Evolutionary conservation across 2,113 vertebrate genomes (phyloP).

Genomic region (Eretmochelys imbricata): DNA sequence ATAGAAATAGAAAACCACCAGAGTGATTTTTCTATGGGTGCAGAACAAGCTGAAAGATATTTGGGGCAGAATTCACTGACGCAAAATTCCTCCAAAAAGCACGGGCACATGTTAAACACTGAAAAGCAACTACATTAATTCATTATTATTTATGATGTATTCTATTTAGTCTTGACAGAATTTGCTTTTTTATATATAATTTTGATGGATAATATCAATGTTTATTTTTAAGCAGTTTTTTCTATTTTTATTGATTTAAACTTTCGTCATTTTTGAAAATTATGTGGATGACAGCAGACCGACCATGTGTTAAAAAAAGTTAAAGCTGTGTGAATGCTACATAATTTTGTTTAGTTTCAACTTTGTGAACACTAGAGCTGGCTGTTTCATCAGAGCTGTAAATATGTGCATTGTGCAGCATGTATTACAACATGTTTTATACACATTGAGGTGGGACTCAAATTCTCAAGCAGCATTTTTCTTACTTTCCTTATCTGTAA

Average conservation of each 20-base stretch:
- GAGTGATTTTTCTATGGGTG: background rate
- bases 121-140: background rate
- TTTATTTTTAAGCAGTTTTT: background rate
- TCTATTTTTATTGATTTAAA: background rate
- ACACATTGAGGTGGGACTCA: background rate
- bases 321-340: background rate
- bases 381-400: background rate
- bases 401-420: background rate
- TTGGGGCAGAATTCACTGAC: background rate
- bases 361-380: background rate
- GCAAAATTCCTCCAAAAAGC: background rate
- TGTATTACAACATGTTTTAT: background rate
- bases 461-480: background rate
- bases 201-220: background rate
- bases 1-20: background rate
- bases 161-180: background rate
- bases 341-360: background rate
- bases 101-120: background rate
- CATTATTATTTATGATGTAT: background rate
- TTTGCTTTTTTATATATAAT: background rate
- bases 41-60: background rate
- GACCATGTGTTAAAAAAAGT: background rate
- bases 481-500: background rate
- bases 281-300: background rate
- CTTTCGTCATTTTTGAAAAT: background rate